These are phyloP conservation scores for Camponotus floridanus DNA, from an alignment of 1,140 invertebrate species.

Conservation along the genomic window DNA sequence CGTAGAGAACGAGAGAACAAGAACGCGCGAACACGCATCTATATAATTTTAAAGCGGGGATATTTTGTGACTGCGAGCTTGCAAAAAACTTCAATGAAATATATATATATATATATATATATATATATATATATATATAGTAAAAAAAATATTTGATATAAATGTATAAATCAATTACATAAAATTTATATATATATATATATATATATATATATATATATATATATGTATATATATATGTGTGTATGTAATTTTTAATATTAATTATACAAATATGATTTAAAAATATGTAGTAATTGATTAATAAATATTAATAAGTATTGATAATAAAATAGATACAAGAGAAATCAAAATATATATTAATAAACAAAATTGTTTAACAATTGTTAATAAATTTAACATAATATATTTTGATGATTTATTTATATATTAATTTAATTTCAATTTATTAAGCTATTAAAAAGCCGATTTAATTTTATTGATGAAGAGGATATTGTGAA, in stretches of 20 bases:
- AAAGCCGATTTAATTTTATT: conserved; percentile 17
- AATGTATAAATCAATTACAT: conserved; percentile 18
- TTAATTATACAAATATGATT: conserved; percentile 10
- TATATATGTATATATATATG: no score
- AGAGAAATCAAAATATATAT: conserved; percentile 7
- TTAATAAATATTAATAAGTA: conserved; percentile 21
- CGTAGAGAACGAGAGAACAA: conserved; percentile 4
- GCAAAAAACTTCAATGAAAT: neutral
- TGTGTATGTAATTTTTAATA: conserved; percentile 12
- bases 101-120: neutral
- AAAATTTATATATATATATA: neutral
- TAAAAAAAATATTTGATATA: neutral
- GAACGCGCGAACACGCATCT: conserved; percentile 26
- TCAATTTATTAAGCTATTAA: conserved; percentile 17
- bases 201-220: no score
- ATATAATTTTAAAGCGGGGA: conserved; percentile 3
- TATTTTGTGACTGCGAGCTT: conserved; percentile 28
- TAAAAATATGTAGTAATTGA: conserved; percentile 10
- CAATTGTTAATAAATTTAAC: conserved; percentile 27
- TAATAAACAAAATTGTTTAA: conserved; percentile 37
- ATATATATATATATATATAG: conserved; percentile 14
- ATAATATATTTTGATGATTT: conserved; percentile 39
- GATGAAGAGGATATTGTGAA: neutral
- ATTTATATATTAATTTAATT: conserved; percentile 37
- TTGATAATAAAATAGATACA: conserved; percentile 2